These are phyloP conservation scores for Sciurus carolinensis DNA, from an alignment of 2,797 vertebrate genomes.

Conservation along the genomic window DNA sequence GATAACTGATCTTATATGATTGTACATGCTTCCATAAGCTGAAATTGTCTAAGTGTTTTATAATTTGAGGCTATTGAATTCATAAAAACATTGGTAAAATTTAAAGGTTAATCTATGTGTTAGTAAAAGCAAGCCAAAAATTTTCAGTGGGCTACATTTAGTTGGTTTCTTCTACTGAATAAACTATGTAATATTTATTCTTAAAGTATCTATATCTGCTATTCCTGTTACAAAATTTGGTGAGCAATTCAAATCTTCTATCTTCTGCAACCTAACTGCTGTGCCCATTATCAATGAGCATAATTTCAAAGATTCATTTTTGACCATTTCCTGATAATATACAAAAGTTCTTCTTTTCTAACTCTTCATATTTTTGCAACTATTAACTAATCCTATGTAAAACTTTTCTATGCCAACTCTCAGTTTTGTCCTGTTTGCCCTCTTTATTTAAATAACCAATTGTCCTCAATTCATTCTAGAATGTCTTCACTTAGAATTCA, in stretches of 20 bases:
- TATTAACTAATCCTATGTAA: not conserved
- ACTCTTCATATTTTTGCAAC: not conserved
- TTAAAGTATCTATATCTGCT: not conserved
- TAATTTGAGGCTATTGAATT: not conserved
- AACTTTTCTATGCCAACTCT: not conserved
- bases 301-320: not conserved
- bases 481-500: not conserved
- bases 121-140: not conserved
- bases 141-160: not conserved
- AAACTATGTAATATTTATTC: not conserved
- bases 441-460: not conserved
- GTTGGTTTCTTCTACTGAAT: not conserved
- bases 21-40: not conserved
- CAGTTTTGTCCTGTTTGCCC: not conserved
- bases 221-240: not conserved
- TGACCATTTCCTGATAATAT: not conserved
- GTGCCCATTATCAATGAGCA: not conserved
- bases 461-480: not conserved
- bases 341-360: not conserved
- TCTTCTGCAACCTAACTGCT: not conserved
- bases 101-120: not conserved
- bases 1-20: not conserved
- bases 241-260: not conserved
- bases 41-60: not conserved
- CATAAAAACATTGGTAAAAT: not conserved